These are phyloP conservation scores for Spinibarbus caldwelli DNA, from an alignment of 2,797 vertebrate genomes.

Conservation along the genomic window DNA sequence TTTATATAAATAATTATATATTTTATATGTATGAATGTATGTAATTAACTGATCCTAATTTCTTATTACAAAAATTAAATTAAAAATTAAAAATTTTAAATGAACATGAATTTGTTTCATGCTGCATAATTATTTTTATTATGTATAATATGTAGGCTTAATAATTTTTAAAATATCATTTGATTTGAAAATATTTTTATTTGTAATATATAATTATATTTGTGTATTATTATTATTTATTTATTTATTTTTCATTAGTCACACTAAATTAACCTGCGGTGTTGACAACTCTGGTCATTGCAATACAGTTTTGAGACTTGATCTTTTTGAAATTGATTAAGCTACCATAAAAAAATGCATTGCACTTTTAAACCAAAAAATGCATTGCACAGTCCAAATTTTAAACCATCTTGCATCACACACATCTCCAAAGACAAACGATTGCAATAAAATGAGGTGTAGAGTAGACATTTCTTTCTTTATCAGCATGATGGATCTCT, in stretches of 20 bases:
- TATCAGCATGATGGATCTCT: neutral
- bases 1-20: neutral
- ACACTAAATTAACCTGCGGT: neutral
- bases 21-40: neutral
- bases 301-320: neutral
- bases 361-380: neutral
- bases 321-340: neutral
- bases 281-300: neutral
- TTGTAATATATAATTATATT: neutral
- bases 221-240: neutral
- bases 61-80: neutral
- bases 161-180: too few species aligned
- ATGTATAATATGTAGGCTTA: too few species aligned
- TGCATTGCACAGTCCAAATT: neutral
- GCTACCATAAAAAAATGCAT: neutral
- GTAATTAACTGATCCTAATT: neutral
- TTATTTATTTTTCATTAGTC: neutral
- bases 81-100: too few species aligned
- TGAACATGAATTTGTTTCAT: neutral
- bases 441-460: constrained; percentile 5
- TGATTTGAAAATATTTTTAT: neutral
- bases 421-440: neutral
- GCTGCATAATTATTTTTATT: neutral
- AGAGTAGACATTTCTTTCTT: neutral
- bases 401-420: neutral